Evolutionary conservation across 2,797 vertebrate genomes (phyloP).

Genomic region (Pampus argenteus): DNA sequence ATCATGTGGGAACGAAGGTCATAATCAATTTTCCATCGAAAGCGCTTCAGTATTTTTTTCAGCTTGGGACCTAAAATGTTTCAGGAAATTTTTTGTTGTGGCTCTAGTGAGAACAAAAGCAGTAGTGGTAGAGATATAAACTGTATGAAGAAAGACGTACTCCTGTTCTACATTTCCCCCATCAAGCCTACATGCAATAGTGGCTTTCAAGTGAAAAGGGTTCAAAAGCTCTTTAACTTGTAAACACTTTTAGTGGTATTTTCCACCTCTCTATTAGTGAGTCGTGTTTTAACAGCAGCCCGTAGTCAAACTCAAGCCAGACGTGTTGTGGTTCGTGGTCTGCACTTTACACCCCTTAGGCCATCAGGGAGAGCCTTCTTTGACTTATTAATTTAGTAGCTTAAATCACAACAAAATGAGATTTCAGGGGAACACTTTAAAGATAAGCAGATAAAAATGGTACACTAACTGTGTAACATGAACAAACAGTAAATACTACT

Average conservation of each 20-base stretch:
- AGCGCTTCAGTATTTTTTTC: slow-evolving; percentile 14
- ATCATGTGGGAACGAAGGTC: slow-evolving; percentile 13
- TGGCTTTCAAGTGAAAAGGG: slow-evolving; percentile 26
- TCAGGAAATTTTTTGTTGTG: not conserved
- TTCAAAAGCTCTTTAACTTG: slow-evolving; percentile 15
- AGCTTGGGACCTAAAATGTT: not conserved
- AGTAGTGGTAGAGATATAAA: not conserved
- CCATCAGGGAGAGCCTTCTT: not conserved
- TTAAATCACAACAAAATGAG: slow-evolving; percentile 15
- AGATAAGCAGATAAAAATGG: slow-evolving; percentile 14
- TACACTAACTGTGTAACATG: too few relatives aligned
- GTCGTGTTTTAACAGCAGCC: too few relatives aligned
- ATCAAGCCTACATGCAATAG: slow-evolving; percentile 13
- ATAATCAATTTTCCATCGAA: slow-evolving; percentile 17
- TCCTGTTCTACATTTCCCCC: slow-evolving; percentile 13
- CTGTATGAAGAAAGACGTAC: slow-evolving; percentile 10
- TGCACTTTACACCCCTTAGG: too few relatives aligned
- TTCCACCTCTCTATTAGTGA: too few relatives aligned
- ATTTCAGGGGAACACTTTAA: not conserved
- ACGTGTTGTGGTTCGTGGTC: too few relatives aligned
- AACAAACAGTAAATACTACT: too few relatives aligned
- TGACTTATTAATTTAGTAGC: slow-evolving; percentile 4
- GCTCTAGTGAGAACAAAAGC: slow-evolving; percentile 1
- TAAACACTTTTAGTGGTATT: too few relatives aligned
- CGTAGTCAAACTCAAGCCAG: too few relatives aligned